phyloP scores from a whole-genome alignment of 2,113 vertebrate genomes.

The Anhinga anhinga region DNA sequence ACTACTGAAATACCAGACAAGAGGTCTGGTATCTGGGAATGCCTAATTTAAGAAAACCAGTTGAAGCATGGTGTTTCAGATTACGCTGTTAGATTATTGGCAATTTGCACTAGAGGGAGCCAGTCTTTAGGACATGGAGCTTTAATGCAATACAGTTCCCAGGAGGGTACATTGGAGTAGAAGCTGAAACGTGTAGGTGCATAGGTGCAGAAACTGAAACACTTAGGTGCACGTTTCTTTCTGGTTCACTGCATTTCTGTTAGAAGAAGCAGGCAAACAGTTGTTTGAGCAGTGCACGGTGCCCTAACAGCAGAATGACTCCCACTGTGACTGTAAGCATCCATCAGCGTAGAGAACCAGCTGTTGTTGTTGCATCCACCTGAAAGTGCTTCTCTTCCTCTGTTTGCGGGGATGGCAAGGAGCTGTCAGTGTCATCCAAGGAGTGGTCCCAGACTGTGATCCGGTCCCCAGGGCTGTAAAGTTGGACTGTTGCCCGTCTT shows the following conservation, averaged over 20 bases:
- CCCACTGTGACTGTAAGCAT: not conserved
- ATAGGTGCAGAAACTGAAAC: not conserved
- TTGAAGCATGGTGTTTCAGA: not conserved
- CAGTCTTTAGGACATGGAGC: not conserved
- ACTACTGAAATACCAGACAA: not conserved
- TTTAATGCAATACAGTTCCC: not conserved
- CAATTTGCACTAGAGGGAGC: not conserved
- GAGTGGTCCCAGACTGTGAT: not conserved
- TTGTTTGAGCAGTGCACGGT: not conserved
- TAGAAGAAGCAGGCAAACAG: not conserved
- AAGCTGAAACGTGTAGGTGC: not conserved
- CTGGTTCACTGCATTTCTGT: not conserved
- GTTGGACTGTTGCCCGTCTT: not conserved
- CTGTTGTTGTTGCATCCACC: not conserved
- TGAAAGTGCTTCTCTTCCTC: not conserved
- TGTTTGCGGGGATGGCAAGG: not conserved
- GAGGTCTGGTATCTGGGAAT: not conserved
- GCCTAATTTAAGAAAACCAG: not conserved
- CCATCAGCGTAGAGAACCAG: accelerated
- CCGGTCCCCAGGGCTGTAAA: not conserved
- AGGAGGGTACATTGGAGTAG: not conserved
- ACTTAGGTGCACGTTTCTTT: not conserved
- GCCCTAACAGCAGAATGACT: not conserved
- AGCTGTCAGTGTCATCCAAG: not conserved
- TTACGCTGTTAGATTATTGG: not conserved